phyloP scores from a whole-genome alignment of 2,113 vertebrate species.

The Oncorhynchus masou region DNA sequence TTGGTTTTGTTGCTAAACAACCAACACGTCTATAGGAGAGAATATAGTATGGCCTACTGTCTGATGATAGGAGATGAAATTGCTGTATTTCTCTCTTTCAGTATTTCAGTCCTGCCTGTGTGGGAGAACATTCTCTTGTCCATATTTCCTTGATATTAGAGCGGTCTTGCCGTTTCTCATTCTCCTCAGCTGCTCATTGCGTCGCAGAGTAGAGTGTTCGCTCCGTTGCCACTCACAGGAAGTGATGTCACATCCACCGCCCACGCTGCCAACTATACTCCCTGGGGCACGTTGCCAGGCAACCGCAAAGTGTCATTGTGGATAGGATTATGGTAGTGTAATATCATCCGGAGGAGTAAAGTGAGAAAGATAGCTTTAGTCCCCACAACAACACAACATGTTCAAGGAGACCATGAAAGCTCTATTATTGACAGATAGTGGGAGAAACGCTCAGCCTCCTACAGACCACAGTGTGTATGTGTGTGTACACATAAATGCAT shows the following conservation, averaged over 20 bases:
- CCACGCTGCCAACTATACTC: slow-evolving; percentile 52
- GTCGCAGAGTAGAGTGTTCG: not conserved
- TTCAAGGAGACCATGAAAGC: too few species aligned
- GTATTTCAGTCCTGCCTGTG: not conserved
- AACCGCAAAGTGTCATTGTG: slow-evolving; percentile 69
- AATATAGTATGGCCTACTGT: too few species aligned
- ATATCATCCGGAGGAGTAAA: slow-evolving; percentile 54
- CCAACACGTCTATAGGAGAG: too few species aligned
- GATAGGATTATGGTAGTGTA: slow-evolving; percentile 66
- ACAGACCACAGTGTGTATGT: not conserved
- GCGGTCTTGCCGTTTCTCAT: slow-evolving; percentile 22
- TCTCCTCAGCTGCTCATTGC: slow-evolving; percentile 35
- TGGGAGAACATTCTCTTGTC: not conserved
- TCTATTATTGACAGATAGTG: too few species aligned
- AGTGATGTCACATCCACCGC: slow-evolving; percentile 62
- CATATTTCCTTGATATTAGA: slow-evolving; percentile 10
- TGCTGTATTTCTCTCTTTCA: not conserved
- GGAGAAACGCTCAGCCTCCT: too few species aligned
- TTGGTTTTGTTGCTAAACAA: too few species aligned
- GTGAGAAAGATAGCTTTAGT: slow-evolving; percentile 15
- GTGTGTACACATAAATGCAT: not conserved
- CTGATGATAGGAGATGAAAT: not conserved
- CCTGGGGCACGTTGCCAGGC: slow-evolving; percentile 63
- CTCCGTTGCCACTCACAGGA: slow-evolving; percentile 60
- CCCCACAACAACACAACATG: too few species aligned